A percentile compares a stretch with the other conserved stretches of the same genome.
phyloP scores from a whole-genome alignment of 2,888 invertebrate species.

The Bugulina stolonifera region DNA sequence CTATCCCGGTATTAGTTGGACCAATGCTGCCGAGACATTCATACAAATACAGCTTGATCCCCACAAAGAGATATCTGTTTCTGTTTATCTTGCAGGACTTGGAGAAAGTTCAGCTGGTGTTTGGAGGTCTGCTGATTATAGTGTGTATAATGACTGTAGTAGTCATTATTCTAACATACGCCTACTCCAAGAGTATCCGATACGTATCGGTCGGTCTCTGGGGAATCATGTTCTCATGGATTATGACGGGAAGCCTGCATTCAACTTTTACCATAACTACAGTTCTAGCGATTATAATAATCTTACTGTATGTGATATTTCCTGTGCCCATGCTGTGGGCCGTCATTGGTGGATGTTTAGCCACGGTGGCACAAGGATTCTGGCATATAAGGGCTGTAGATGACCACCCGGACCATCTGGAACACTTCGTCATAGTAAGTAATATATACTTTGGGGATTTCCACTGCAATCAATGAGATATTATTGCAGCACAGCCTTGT shows the following conservation, averaged over 20 bases:
- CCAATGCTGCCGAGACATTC: too few species aligned
- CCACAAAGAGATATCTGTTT: too few species aligned
- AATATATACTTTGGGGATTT: background rate
- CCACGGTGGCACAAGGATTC: background rate
- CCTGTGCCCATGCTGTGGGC: conserved; percentile 18
- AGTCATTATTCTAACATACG: background rate
- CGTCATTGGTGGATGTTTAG: background rate
- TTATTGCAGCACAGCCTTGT: too few species aligned
- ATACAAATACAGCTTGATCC: too few species aligned
- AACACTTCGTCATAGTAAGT: conserved; percentile 12
- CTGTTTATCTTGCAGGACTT: background rate
- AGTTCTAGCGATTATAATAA: background rate
- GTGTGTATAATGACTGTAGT: background rate
- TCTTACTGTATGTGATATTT: conserved; percentile 10
- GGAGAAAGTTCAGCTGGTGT: background rate
- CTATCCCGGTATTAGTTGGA: too few species aligned
- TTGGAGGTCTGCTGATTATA: background rate
- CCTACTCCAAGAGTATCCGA: background rate
- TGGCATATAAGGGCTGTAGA: background rate
- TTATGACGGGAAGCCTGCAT: background rate
- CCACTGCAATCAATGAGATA: too few species aligned
- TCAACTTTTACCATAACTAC: background rate
- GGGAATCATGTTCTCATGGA: background rate
- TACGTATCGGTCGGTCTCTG: background rate
- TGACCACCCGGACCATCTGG: background rate